These are phyloP conservation scores for Hemichromis elongatus DNA, from an alignment of 2,113 vertebrate species.

Conservation along the genomic window DNA sequence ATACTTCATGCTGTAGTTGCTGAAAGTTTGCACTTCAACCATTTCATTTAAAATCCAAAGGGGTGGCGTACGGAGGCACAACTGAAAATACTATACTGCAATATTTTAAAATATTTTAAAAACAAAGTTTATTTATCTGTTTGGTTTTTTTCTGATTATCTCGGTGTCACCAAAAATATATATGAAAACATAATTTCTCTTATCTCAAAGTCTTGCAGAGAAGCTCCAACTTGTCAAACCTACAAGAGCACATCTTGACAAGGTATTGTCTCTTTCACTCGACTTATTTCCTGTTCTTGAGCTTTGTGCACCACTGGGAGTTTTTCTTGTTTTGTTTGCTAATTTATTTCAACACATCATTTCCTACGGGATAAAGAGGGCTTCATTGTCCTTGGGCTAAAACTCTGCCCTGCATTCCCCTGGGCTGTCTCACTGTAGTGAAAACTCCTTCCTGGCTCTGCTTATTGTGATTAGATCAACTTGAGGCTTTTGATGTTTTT, in stretches of 20 bases:
- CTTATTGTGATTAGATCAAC: slow-evolving; percentile 40
- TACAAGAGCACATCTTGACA: slow-evolving; percentile 84
- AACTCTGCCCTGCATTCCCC: slow-evolving; percentile 33
- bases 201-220: slow-evolving; percentile 80
- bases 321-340: slow-evolving; percentile 49
- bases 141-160: not conserved
- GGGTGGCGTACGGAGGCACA: not conserved
- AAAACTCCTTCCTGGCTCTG: slow-evolving; percentile 54
- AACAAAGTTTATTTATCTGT: not conserved
- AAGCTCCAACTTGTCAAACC: slow-evolving; percentile 79
- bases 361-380: slow-evolving; percentile 36
- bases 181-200: not conserved
- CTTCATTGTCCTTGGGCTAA: slow-evolving; percentile 21
- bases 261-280: slow-evolving; percentile 75
- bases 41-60: not conserved
- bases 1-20: not conserved
- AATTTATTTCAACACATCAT: slow-evolving; percentile 59
- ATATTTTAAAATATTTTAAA: not conserved
- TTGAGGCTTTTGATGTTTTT: slow-evolving; percentile 62
- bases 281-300: not conserved
- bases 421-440: slow-evolving; percentile 55
- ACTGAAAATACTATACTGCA: not conserved
- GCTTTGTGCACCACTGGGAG: not conserved
- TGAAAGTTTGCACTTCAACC: not conserved
- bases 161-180: not conserved